These are phyloP conservation scores for Drosophila subpulchrella DNA, from an alignment of 1,140 invertebrate species.

Conservation along the genomic window DNA sequence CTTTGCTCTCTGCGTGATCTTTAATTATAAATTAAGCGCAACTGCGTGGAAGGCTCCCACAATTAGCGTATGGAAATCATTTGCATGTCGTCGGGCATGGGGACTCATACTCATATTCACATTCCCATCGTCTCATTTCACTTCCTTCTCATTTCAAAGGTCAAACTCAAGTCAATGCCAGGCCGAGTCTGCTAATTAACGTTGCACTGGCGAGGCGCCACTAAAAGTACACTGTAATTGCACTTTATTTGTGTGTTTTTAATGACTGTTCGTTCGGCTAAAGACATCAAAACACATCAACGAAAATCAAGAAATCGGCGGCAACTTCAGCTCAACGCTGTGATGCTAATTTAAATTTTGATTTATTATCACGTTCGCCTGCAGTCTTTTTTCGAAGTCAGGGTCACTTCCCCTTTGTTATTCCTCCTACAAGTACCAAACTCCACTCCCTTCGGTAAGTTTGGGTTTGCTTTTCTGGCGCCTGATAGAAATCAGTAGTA, in stretches of 20 bases:
- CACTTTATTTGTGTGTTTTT: slow-evolving; percentile 38
- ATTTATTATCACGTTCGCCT: slow-evolving; percentile 43
- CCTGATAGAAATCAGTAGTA: slow-evolving; percentile 1
- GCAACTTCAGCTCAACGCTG: slow-evolving; percentile 1
- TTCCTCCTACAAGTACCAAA: not conserved
- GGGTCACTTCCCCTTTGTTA: slow-evolving; percentile 14
- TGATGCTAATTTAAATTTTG: slow-evolving; percentile 50
- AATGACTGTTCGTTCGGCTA: slow-evolving; percentile 21
- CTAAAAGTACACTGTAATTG: slow-evolving; percentile 47
- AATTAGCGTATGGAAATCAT: slow-evolving; percentile 46
- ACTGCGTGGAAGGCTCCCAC: slow-evolving; percentile 35
- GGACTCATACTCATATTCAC: slow-evolving; percentile 30
- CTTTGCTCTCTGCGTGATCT: slow-evolving; percentile 46
- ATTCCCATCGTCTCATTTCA: slow-evolving; percentile 11
- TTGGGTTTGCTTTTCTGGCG: slow-evolving; percentile 8
- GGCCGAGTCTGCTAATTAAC: slow-evolving; percentile 38
- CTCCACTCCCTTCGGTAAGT: slow-evolving; percentile 9
- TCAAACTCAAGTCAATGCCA: slow-evolving; percentile 58
- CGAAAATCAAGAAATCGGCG: not conserved
- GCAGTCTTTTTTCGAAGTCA: slow-evolving; percentile 22
- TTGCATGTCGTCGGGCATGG: slow-evolving; percentile 35
- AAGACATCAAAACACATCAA: slow-evolving; percentile 17
- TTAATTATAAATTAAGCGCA: slow-evolving; percentile 55
- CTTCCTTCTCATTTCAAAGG: slow-evolving; percentile 38
- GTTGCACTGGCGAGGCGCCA: slow-evolving; percentile 32